Percentiles rank a stretch among this genome's conserved stretches.
Evolutionary conservation across 2,888 invertebrate genomes (phyloP).

Genomic region (Phortica magna): DNA sequence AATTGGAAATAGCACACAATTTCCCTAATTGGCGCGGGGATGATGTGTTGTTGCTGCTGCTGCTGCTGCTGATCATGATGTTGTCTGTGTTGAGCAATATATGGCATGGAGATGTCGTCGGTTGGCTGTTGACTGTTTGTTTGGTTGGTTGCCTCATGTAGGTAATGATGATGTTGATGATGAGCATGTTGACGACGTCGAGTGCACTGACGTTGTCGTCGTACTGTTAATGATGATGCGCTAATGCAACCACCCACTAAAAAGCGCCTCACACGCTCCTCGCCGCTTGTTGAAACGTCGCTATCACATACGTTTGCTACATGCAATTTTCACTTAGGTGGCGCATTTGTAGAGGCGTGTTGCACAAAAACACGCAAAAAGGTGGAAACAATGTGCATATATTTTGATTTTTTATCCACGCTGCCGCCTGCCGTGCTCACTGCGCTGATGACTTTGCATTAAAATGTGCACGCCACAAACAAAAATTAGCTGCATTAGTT

Average conservation of each 20-base stretch:
- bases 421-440: no score
- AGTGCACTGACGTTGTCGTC: background rate
- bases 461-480: no score
- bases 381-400: background rate
- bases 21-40: conserved; percentile 75
- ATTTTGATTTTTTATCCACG: no score
- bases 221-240: background rate
- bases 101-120: conserved; percentile 62
- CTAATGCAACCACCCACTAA: conserved; percentile 21
- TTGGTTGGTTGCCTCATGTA: conserved; percentile 13
- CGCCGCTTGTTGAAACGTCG: background rate
- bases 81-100: conserved; percentile 51
- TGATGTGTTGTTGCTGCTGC: conserved; percentile 55
- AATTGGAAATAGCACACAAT: conserved; percentile 77
- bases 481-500: background rate
- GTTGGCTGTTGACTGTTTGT: conserved; percentile 49
- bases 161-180: background rate
- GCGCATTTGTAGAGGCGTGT: background rate
- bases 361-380: background rate
- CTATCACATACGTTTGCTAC: background rate
- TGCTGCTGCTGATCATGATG: conserved; percentile 48
- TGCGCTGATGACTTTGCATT: no score
- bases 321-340: background rate
- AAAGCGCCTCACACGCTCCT: background rate
- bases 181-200: background rate